These are phyloP conservation scores for Reinhardtius hippoglossoides DNA, from an alignment of 2,113 vertebrate species.

Conservation along the genomic window DNA sequence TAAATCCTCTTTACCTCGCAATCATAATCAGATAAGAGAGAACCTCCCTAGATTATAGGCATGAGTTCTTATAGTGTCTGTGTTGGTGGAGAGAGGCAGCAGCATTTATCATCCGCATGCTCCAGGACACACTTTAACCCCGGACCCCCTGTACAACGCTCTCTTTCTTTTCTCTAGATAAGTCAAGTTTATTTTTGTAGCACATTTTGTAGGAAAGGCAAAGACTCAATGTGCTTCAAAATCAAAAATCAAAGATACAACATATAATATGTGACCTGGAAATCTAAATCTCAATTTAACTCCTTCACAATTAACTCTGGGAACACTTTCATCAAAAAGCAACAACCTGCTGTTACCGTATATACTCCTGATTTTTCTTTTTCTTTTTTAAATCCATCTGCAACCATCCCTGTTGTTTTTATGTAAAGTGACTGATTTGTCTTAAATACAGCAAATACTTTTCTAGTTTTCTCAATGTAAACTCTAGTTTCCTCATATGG, in stretches of 20 bases:
- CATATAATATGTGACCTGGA: too few species aligned
- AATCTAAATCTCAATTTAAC: neutral
- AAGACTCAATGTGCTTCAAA: too few species aligned
- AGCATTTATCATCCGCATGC: slow-evolving; percentile 55
- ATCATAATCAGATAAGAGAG: slow-evolving; percentile 82
- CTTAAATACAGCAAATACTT: slow-evolving; percentile 7
- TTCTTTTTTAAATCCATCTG: neutral
- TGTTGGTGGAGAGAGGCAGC: slow-evolving; percentile 20
- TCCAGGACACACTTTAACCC: slow-evolving; percentile 31
- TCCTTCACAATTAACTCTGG: neutral
- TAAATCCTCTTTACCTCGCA: slow-evolving; percentile 83
- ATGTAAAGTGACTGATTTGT: slow-evolving; percentile 20
- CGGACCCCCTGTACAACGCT: neutral
- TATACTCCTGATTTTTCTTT: neutral
- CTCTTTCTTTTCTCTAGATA: neutral
- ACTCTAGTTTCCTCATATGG: slow-evolving; percentile 50
- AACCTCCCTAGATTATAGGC: slow-evolving; percentile 76
- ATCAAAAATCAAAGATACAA: too few species aligned
- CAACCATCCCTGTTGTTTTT: neutral
- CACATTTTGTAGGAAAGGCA: too few species aligned
- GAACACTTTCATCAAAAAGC: neutral
- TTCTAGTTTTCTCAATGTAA: slow-evolving; percentile 22
- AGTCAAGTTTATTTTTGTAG: neutral
- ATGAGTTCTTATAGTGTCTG: slow-evolving; percentile 55
- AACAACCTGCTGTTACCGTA: neutral